These are phyloP conservation scores for Psittacula cyanocephala DNA, from an alignment of 2,113 vertebrate species.

Conservation along the genomic window DNA sequence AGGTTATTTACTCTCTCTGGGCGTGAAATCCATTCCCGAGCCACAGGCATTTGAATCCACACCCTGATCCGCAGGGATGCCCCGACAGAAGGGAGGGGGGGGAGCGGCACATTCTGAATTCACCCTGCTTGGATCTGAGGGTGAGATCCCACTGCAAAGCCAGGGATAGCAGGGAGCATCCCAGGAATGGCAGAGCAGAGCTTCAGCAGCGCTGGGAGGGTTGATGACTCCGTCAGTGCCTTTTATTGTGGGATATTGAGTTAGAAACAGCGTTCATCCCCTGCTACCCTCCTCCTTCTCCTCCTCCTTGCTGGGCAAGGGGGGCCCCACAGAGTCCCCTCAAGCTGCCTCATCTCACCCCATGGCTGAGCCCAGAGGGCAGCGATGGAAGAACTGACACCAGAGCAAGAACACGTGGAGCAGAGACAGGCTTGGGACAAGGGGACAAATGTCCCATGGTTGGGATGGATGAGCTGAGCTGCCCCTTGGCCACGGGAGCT, in stretches of 20 bases:
- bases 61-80: neutral
- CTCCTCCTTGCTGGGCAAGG: neutral
- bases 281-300: neutral
- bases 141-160: neutral
- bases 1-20: neutral
- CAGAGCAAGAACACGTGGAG: neutral
- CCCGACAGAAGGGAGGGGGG: neutral
- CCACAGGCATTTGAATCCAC: neutral
- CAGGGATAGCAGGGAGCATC: neutral
- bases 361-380: neutral
- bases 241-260: neutral
- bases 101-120: neutral
- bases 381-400: neutral
- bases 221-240: accelerated
- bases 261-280: neutral
- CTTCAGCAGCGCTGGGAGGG: accelerated
- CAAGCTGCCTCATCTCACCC: neutral
- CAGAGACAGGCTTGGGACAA: neutral
- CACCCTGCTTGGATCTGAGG: accelerated
- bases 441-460: neutral
- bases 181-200: accelerated
- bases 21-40: neutral
- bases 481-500: neutral
- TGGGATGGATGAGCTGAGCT: neutral
- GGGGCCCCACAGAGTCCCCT: neutral